Evolutionary conservation across 2,888 invertebrate genomes (phyloP).

Genomic region (Periphyllus acericola): DNA sequence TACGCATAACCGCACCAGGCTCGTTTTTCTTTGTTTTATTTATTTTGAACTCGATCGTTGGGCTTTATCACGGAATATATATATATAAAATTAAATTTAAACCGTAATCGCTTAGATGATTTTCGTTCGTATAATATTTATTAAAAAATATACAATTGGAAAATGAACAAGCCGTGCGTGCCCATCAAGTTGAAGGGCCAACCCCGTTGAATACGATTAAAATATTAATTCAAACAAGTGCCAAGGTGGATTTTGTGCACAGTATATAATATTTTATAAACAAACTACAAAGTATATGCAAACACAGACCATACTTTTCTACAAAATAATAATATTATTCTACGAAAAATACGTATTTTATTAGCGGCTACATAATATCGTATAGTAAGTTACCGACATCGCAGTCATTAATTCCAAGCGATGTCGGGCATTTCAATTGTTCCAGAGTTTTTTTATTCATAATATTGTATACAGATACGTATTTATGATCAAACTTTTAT

Average conservation of each 20-base stretch:
- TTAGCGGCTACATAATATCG: no score
- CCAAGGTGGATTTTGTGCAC: neutral
- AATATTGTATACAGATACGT: no score
- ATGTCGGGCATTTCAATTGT: neutral
- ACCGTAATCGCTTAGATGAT: neutral
- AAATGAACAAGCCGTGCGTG: neutral
- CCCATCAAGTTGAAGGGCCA: neutral
- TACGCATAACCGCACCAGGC: no score
- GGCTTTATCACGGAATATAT: neutral
- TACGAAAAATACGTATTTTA: no score
- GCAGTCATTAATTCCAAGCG: neutral
- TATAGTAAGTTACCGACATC: no score
- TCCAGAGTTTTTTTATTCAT: neutral
- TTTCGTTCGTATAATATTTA: neutral
- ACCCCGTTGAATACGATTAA: neutral
- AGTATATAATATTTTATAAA: neutral
- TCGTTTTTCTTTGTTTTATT: no score
- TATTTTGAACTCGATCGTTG: neutral
- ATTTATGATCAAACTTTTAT: no score
- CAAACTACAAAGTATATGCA: no score
- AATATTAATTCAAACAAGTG: neutral
- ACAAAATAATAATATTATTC: no score
- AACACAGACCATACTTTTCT: no score
- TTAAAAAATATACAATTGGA: neutral
- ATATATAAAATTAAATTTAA: neutral